These are phyloP conservation scores for Bucco capensis DNA, from an alignment of 2,113 vertebrate genomes.

Conservation along the genomic window DNA sequence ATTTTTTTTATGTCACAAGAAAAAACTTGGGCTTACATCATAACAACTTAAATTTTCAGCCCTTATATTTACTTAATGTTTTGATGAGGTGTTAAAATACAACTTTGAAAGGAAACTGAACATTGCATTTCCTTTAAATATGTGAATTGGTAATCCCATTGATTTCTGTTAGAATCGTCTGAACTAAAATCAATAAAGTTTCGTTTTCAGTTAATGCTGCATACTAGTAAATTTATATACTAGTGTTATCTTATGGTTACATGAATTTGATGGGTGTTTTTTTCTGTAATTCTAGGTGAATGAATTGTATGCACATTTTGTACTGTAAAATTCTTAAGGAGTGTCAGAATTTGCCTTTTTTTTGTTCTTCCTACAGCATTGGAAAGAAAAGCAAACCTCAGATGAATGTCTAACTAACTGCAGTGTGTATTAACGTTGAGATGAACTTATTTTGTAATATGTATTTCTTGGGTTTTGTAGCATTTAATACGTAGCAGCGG, in stretches of 20 bases:
- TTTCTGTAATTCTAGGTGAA: neutral
- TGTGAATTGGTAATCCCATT: neutral
- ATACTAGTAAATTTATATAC: neutral
- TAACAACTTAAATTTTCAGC: neutral
- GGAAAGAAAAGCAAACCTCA: neutral
- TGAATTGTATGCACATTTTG: neutral
- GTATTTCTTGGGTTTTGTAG: constrained; percentile 67
- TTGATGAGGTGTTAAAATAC: neutral
- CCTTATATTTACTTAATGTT: neutral
- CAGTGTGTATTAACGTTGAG: neutral
- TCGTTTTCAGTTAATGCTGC: neutral
- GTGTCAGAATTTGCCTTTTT: neutral
- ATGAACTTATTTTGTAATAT: neutral
- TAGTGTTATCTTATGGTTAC: neutral
- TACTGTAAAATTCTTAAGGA: neutral
- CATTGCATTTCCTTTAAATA: neutral
- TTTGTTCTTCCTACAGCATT: neutral
- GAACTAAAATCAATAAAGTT: neutral
- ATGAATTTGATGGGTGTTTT: neutral
- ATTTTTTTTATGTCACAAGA: neutral
- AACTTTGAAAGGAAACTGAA: neutral
- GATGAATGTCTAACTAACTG: neutral
- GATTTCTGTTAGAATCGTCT: neutral
- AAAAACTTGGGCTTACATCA: neutral
- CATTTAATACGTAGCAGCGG: constrained; percentile 96